These are phyloP conservation scores for Aproaerema taeniolella DNA, from an alignment of 2,888 invertebrate species.

Conservation along the genomic window DNA sequence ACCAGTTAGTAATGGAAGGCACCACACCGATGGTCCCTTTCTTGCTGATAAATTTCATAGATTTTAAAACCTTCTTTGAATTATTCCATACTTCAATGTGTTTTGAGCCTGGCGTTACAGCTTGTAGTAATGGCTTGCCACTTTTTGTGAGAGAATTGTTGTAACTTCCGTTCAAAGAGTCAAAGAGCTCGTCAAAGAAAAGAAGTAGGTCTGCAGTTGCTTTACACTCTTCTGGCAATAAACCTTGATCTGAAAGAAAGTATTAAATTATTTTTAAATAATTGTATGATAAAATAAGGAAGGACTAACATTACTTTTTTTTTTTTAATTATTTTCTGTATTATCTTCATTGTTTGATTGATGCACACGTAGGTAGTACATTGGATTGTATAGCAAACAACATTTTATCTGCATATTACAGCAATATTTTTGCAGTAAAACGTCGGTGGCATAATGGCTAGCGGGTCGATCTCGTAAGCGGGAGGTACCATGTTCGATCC, in stretches of 20 bases:
- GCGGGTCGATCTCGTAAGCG: too few relatives aligned
- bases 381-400: too few relatives aligned
- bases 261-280: too few relatives aligned
- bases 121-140: slow-evolving; percentile 15
- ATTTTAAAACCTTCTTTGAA: slow-evolving; percentile 8
- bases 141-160: slow-evolving; percentile 10
- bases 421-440: too few relatives aligned
- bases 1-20: slow-evolving; percentile 21
- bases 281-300: too few relatives aligned
- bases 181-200: too few relatives aligned
- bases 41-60: slow-evolving; percentile 19
- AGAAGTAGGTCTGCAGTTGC: slow-evolving; percentile 18
- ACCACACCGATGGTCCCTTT: slow-evolving; percentile 5
- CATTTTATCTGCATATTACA: too few relatives aligned
- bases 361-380: too few relatives aligned
- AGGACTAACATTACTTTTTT: not conserved
- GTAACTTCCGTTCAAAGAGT: slow-evolving; percentile 19
- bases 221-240: slow-evolving; percentile 7
- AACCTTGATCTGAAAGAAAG: too few relatives aligned
- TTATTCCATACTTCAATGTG: slow-evolving; percentile 15
- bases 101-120: slow-evolving; percentile 14
- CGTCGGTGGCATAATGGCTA: too few relatives aligned
- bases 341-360: too few relatives aligned
- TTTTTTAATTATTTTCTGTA: not conserved
- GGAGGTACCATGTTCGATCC: too few relatives aligned